Conservation (phyloP, 1,140 invertebrate genomes). For the Aphaenogaster ashmeadi region DNA sequence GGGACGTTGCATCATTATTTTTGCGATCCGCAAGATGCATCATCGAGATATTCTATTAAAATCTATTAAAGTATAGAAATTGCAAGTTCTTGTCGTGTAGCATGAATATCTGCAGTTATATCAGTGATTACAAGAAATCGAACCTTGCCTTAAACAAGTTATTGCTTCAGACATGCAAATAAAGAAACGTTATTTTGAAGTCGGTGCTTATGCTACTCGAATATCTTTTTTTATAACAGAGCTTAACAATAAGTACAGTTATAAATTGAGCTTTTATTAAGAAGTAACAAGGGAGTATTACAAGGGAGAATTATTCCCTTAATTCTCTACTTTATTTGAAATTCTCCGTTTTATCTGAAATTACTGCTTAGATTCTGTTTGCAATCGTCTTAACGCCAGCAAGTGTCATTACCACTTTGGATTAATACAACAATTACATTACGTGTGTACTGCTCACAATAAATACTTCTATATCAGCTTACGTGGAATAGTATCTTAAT, state of each 20-base stretch:
- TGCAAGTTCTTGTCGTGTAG: no score
- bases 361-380: background rate
- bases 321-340: background rate
- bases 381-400: conserved; percentile 6
- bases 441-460: conserved; percentile 2
- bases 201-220: background rate
- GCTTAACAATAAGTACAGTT: background rate
- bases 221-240: background rate
- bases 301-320: background rate
- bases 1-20: conserved; percentile 23
- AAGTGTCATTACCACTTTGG: conserved; percentile 24
- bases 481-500: conserved; percentile 42
- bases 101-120: background rate
- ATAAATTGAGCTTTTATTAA: conserved; percentile 3
- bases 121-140: background rate
- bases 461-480: conserved; percentile 43
- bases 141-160: background rate
- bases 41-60: background rate
- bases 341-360: background rate
- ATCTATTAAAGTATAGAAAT: conserved; percentile 18
- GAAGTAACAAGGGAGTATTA: background rate
- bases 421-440: conserved; percentile 40
- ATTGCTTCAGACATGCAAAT: background rate
- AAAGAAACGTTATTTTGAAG: background rate
- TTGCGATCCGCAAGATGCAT: conserved; percentile 19